Evolutionary conservation across 1,140 invertebrate species (phyloP), one percentile per base, ranked within the genome.

Genomic region (Calliphora vicina): DNA sequence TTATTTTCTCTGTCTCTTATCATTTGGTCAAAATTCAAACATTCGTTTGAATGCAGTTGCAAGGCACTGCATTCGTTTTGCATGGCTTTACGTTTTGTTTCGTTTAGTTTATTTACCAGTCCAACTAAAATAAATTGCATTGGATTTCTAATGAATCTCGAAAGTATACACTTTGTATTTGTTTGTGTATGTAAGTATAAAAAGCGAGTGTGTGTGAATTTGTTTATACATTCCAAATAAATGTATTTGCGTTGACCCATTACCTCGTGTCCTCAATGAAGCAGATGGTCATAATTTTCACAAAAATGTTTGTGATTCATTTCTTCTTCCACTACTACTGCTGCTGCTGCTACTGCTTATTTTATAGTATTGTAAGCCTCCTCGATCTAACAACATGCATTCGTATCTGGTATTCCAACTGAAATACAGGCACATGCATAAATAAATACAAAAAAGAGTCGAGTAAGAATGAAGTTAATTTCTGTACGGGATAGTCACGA

Each of bases 281-380:
- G n/a, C 61, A 67, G 61, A 67, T 67, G 61, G n/a, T 67, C 61
- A 67, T 25, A 67, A 67, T 67, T 67, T 67, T 67, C 61, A 67
- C 17, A 67, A 67, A 57, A 57, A 57, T 57, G 13, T 57, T 2
- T n/a, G 15, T n/a, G 15, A n/a, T 57, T n/a, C 50, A n/a, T 15
- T n/a, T 57, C 13, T 35, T 6, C 35, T n/a, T 57, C 50, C 50
- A 57, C 50, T n/a, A 67, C 61, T 50, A 50, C 45, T 50, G 12
- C 17, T 17, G 15, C 45, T 50, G 15, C 15, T 50, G 4, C 8
- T 9, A 50, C 45, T 50, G 15, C 4, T 13, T 15, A 12, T 50
- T 12, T 35, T 10, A 8, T 35, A 35, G 6, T 35, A 10, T 35
- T 35, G 35, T 35, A 10, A 35, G 35, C 35, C 35, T 5, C 35